A percentile compares a stretch with the other conserved stretches of the same genome.
These are phyloP conservation scores for Lordiphosa andalusiaca DNA, from an alignment of 2,888 invertebrate genomes.

Conservation along the genomic window DNA sequence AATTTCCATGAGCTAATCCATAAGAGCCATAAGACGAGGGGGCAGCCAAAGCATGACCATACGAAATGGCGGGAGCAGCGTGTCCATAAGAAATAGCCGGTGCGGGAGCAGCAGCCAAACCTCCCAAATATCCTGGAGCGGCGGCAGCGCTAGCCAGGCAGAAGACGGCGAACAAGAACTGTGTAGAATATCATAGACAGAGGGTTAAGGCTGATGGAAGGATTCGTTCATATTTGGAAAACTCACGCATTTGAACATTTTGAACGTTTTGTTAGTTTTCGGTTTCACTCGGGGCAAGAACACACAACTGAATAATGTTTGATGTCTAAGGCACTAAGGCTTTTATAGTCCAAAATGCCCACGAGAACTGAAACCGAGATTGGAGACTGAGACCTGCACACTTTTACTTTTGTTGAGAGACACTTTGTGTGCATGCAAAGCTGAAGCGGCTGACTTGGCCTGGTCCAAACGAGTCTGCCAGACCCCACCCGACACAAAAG, in stretches of 20 bases:
- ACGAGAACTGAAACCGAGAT: slow-evolving; percentile 14
- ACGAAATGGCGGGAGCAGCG: slow-evolving; percentile 48
- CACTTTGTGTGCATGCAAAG: slow-evolving; percentile 30
- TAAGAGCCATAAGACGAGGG: slow-evolving; percentile 34
- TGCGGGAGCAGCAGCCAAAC: slow-evolving; percentile 47
- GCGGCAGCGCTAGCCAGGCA: slow-evolving; percentile 75
- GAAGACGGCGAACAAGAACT: slow-evolving; percentile 70
- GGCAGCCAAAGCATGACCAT: slow-evolving; percentile 42
- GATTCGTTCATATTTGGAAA: neutral
- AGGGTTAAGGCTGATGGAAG: neutral
- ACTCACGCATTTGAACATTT: slow-evolving; percentile 77
- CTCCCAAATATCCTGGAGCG: slow-evolving; percentile 77
- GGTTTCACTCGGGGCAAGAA: slow-evolving; percentile 59
- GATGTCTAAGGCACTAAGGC: slow-evolving; percentile 47
- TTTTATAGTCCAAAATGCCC: slow-evolving; percentile 58
- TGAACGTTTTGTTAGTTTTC: slow-evolving; percentile 26
- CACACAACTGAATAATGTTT: slow-evolving; percentile 63
- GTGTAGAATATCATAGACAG: neutral
- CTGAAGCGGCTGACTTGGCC: slow-evolving; percentile 16
- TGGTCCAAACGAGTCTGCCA: slow-evolving; percentile 18
- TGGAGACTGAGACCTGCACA: slow-evolving; percentile 42
- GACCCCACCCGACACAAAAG: slow-evolving; percentile 21
- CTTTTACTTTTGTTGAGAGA: slow-evolving; percentile 65
- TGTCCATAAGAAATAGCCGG: slow-evolving; percentile 59
- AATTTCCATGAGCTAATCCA: slow-evolving; percentile 38